Percentiles rank a stretch among this genome's conserved stretches.
Conservation (phyloP, 2,113 vertebrate genomes). For the Onychostruthus taczanowskii region DNA sequence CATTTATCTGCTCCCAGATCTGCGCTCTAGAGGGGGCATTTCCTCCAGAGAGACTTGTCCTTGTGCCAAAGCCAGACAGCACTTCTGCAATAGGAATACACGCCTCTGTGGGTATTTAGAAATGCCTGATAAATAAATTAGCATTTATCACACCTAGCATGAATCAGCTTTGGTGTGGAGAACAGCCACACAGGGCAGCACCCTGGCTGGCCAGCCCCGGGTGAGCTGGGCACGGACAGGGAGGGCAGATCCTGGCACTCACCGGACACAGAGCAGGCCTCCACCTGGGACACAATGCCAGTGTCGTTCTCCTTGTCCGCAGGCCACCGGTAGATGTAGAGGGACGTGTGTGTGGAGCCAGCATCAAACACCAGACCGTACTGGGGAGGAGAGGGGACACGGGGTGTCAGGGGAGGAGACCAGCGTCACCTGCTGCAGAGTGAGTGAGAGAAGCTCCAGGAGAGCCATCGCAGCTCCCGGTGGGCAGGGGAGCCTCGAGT, state of each 20-base stretch:
- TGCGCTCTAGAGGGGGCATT: neutral
- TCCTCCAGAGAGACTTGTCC: neutral
- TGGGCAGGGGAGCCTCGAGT: neutral
- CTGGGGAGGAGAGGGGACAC: constrained; percentile 48
- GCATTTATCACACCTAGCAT: neutral
- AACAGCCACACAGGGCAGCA: neutral
- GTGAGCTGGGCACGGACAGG: neutral
- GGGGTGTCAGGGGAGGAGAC: accelerated
- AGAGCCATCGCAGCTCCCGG: neutral
- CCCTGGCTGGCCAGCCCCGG: neutral
- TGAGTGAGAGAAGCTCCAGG: accelerated
- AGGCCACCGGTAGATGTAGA: constrained; percentile 88
- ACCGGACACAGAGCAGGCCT: constrained; percentile 79
- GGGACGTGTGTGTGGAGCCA: constrained; percentile 86
- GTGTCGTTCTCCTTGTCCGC: constrained; percentile 86
- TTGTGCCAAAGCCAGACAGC: neutral
- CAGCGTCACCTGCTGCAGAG: accelerated
- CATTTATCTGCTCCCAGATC: neutral
- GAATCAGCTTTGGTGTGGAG: neutral
- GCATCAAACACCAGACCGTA: constrained; percentile 91
- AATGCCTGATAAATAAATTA: neutral
- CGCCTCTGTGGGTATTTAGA: accelerated
- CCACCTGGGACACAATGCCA: constrained; percentile 84
- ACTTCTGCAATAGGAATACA: neutral
- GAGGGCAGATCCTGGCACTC: neutral